A percentile compares a stretch with the other conserved stretches of the same genome.
Evolutionary conservation across 2,797 vertebrate species (phyloP).

Genomic region (Pantherophis alleghaniensis): DNA sequence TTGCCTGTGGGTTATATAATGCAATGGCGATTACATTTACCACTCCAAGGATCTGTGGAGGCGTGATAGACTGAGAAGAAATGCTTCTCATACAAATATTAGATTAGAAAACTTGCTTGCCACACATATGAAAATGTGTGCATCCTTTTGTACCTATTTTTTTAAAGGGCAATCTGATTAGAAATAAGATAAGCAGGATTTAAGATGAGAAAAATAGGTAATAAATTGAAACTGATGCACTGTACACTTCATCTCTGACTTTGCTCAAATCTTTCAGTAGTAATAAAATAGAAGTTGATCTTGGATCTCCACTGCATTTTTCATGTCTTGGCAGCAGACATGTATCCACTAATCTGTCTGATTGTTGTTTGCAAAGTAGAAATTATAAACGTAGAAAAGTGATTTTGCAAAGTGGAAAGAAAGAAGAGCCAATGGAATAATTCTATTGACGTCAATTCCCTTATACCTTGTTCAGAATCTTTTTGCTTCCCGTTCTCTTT

Average conservation of each 20-base stretch:
- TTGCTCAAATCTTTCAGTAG: not conserved
- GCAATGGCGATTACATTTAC: not conserved
- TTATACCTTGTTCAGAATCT: rapidly evolving
- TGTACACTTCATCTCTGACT: not conserved
- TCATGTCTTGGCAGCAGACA: not conserved
- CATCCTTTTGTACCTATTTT: not conserved
- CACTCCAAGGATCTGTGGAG: not conserved
- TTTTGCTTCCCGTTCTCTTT: slow-evolving; percentile 14
- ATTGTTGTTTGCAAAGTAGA: not conserved
- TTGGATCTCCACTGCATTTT: not conserved
- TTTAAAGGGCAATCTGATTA: not conserved
- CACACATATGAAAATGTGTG: not conserved
- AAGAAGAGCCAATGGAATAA: slow-evolving; percentile 17
- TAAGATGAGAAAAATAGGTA: not conserved
- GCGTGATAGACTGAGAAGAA: not conserved
- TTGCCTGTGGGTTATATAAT: rapidly evolving
- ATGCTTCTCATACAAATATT: not conserved
- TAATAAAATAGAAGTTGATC: rapidly evolving
- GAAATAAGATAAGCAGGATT: not conserved
- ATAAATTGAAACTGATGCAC: not conserved
- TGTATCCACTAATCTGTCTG: not conserved
- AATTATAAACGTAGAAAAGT: not conserved
- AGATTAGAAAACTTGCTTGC: not conserved
- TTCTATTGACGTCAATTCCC: not conserved
- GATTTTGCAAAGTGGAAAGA: slow-evolving; percentile 18